phyloP scores from a whole-genome alignment of 2,797 vertebrate species.

The Girardinus metallicus region DNA sequence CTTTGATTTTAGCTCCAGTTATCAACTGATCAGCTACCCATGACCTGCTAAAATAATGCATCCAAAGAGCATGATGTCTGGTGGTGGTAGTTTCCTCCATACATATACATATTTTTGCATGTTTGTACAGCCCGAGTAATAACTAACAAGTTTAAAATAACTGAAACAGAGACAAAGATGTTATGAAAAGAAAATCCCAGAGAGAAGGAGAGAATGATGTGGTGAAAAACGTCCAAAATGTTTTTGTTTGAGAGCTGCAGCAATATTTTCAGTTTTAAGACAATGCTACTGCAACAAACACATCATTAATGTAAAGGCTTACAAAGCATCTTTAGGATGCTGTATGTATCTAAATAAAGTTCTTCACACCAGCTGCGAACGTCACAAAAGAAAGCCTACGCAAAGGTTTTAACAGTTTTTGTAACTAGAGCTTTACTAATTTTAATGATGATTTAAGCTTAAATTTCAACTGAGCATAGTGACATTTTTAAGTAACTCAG shows the following conservation, averaged over 20 bases:
- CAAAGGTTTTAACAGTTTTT: background rate
- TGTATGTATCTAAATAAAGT: background rate
- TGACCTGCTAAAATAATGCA: background rate
- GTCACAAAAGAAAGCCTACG: background rate
- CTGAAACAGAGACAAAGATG: background rate
- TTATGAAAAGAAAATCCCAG: too few species aligned
- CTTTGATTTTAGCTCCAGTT: background rate
- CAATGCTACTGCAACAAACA: background rate
- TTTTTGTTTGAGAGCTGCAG: background rate
- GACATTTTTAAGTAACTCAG: background rate
- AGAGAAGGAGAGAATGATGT: background rate
- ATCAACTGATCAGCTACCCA: background rate
- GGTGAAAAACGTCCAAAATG: background rate
- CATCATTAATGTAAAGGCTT: background rate
- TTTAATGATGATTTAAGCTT: background rate
- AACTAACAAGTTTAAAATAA: background rate
- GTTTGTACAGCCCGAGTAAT: background rate
- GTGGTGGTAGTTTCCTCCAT: background rate
- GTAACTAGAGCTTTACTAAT: background rate
- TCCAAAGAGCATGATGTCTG: background rate
- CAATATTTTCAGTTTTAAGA: background rate
- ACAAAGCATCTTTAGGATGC: background rate
- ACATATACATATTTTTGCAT: background rate
- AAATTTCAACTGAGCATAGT: background rate
- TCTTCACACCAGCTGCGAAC: background rate